Conservation (phyloP, 1,140 invertebrate genomes). For the Drosophila leontia region DNA sequence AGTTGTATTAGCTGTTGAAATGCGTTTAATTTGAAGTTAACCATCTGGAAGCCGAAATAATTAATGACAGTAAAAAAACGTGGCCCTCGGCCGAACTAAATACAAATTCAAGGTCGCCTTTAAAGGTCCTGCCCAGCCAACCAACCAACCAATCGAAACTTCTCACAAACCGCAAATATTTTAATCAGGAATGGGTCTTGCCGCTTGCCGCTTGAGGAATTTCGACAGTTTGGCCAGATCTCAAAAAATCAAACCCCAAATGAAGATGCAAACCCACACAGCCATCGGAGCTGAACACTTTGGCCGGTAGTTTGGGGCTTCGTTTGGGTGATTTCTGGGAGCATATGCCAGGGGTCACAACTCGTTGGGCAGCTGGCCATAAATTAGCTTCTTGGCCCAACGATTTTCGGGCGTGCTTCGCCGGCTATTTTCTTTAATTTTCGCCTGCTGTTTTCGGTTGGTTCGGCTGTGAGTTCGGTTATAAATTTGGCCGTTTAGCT, state of each 20-base stretch:
- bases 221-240: slow-evolving; percentile 40
- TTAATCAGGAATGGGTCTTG: slow-evolving; percentile 44
- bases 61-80: slow-evolving; percentile 28
- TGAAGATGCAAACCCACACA: slow-evolving; percentile 45
- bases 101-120: slow-evolving; percentile 1
- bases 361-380: slow-evolving; percentile 47
- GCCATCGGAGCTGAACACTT: slow-evolving; percentile 31
- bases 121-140: slow-evolving; percentile 2
- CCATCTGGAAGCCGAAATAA: slow-evolving; percentile 40
- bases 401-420: slow-evolving; percentile 50
- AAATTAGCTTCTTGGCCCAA: slow-evolving; percentile 70
- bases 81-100: slow-evolving; percentile 1
- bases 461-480: slow-evolving; percentile 9
- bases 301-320: slow-evolving; percentile 8
- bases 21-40: slow-evolving; percentile 43
- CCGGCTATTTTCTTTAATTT: slow-evolving; percentile 50
- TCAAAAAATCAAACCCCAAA: slow-evolving; percentile 52
- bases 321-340: background rate
- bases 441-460: slow-evolving; percentile 23
- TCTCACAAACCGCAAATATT: slow-evolving; percentile 49
- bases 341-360: slow-evolving; percentile 50
- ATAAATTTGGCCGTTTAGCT: slow-evolving; percentile 52
- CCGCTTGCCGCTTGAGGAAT: slow-evolving; percentile 41
- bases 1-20: slow-evolving; percentile 67
- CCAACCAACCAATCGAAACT: slow-evolving; percentile 32